Conservation (phyloP, 2,797 vertebrate species). For the Characodon lateralis region DNA sequence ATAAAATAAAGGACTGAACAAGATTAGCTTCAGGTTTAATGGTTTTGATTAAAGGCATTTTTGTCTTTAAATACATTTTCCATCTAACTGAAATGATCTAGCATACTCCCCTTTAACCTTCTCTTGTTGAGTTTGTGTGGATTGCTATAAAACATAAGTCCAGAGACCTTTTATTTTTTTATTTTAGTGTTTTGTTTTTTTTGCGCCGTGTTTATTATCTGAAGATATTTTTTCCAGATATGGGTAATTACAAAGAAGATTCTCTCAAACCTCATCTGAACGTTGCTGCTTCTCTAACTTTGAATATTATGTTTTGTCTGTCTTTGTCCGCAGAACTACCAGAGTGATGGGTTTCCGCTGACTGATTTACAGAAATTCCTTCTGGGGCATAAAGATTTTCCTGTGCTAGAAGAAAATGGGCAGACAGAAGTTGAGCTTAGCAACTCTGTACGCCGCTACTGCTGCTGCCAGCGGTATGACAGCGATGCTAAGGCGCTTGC, state of each 20-base stretch:
- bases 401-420: slow-evolving; percentile 43
- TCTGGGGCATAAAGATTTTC: slow-evolving; percentile 72
- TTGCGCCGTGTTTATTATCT: too few relatives aligned
- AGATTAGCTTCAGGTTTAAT: not conserved
- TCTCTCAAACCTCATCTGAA: not conserved
- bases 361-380: slow-evolving; percentile 93
- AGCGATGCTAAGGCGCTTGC: not conserved
- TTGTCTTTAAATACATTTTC: too few relatives aligned
- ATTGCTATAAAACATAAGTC: too few relatives aligned
- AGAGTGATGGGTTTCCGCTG: slow-evolving; percentile 87
- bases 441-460: slow-evolving; percentile 78
- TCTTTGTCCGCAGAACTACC: slow-evolving; percentile 84
- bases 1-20: not conserved
- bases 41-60: too few relatives aligned
- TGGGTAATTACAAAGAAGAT: not conserved
- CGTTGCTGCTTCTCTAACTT: not conserved
- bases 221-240: too few relatives aligned
- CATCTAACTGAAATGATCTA: too few relatives aligned
- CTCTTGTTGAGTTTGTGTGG: not conserved
- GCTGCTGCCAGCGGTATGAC: slow-evolving; percentile 86
- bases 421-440: slow-evolving; percentile 20
- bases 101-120: too few relatives aligned
- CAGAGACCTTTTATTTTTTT: too few relatives aligned
- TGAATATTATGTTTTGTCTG: not conserved
- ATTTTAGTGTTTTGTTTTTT: too few relatives aligned